A percentile compares a stretch with the other conserved stretches of the same genome.
phyloP scores from a whole-genome alignment of 2,113 vertebrate genomes.

The Uria aalge region DNA sequence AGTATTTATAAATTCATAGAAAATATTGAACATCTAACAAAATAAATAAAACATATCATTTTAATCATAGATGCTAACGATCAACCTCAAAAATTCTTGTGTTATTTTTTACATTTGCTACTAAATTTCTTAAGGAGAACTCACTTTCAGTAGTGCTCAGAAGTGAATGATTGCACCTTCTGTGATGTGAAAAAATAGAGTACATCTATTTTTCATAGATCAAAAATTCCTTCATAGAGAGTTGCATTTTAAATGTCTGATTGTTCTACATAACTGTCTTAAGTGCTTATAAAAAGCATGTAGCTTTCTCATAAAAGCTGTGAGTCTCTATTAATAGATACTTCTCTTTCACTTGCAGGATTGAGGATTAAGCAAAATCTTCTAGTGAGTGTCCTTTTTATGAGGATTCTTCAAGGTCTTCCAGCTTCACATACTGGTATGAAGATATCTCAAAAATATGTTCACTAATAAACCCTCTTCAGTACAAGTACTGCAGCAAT shows the following conservation, averaged over 20 bases:
- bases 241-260: slow-evolving; percentile 60
- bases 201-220: slow-evolving; percentile 72
- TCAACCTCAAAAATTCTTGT: slow-evolving; percentile 78
- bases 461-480: slow-evolving; percentile 32
- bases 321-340: slow-evolving; percentile 29
- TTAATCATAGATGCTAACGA: slow-evolving; percentile 84
- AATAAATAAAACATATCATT: slow-evolving; percentile 87
- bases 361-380: slow-evolving; percentile 40
- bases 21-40: slow-evolving; percentile 90
- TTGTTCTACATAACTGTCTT: slow-evolving; percentile 45
- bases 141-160: slow-evolving; percentile 76
- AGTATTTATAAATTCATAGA: slow-evolving; percentile 87
- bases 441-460: background rate
- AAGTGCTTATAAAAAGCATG: slow-evolving; percentile 62
- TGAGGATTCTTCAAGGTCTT: slow-evolving; percentile 49
- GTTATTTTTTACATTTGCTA: slow-evolving; percentile 72
- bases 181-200: slow-evolving; percentile 66
- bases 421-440: slow-evolving; percentile 37
- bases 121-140: slow-evolving; percentile 72
- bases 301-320: slow-evolving; percentile 46
- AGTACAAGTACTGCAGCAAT: slow-evolving; percentile 49
- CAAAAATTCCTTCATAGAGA: slow-evolving; percentile 72
- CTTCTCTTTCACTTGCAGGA: slow-evolving; percentile 16
- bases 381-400: slow-evolving; percentile 41
- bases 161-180: slow-evolving; percentile 68